phyloP scores from a whole-genome alignment of 2,113 vertebrate genomes.

The Corydoras sp. region DNA sequence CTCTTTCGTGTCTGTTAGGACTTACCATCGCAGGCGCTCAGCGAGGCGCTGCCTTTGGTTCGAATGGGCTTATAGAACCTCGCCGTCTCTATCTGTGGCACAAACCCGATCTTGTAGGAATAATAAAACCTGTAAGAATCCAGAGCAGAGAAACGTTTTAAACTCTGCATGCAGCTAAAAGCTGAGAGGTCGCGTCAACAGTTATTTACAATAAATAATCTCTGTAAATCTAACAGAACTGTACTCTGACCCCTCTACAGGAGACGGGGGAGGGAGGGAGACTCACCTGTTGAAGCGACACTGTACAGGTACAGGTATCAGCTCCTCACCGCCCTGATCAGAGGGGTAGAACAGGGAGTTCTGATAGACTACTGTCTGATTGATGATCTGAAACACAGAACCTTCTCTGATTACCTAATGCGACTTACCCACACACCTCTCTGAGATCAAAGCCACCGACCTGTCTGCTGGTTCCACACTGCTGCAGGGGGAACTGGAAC shows the following conservation, averaged over 20 bases:
- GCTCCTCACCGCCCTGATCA: conserved; percentile 31
- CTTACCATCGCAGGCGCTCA: conserved; percentile 58
- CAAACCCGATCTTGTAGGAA: conserved; percentile 60
- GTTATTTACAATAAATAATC: no score
- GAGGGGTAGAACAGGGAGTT: conserved; percentile 56
- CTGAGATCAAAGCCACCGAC: conserved; percentile 32
- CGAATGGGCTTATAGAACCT: conserved; percentile 49
- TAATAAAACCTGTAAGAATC: conserved; percentile 56
- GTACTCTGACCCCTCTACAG: no score
- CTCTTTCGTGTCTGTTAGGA: no score
- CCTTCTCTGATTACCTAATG: not conserved
- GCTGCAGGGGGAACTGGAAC: conserved; percentile 50
- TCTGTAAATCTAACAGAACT: no score
- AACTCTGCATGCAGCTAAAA: no score
- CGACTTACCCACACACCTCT: no score
- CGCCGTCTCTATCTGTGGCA: conserved; percentile 41
- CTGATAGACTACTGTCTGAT: conserved; percentile 52
- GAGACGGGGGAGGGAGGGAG: no score
- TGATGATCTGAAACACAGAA: conserved; percentile 45
- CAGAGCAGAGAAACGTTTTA: not conserved
- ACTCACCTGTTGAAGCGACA: conserved; percentile 63
- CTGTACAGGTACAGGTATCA: conserved; percentile 46
- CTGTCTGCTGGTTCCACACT: conserved; percentile 54
- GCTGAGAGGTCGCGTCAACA: no score
- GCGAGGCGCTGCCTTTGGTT: conserved; percentile 41